These are phyloP conservation scores for Lates calcarifer DNA, from an alignment of 2,113 vertebrate species.

Conservation along the genomic window DNA sequence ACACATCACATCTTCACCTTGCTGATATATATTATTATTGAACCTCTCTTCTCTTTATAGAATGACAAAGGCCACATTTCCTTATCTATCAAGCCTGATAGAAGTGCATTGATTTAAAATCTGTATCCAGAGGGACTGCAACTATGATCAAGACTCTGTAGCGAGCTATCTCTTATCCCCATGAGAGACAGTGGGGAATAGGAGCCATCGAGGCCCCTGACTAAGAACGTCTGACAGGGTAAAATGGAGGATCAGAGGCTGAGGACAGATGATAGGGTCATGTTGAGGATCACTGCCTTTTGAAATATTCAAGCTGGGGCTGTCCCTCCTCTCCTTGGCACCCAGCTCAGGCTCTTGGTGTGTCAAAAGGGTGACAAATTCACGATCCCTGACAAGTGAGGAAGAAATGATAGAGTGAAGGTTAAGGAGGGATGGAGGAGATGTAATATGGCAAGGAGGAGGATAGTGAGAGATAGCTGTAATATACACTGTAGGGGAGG, in stretches of 20 bases:
- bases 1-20: slow-evolving; percentile 10
- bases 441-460: slow-evolving; percentile 17
- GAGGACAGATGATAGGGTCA: slow-evolving; percentile 63
- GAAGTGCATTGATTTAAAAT: slow-evolving; percentile 46
- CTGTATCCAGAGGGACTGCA: slow-evolving; percentile 14
- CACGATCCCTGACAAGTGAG: slow-evolving; percentile 46
- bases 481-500: neutral
- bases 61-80: slow-evolving; percentile 9
- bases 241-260: slow-evolving; percentile 59
- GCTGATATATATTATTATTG: neutral
- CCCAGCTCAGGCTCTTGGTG: slow-evolving; percentile 22
- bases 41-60: neutral
- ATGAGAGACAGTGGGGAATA: slow-evolving; percentile 49
- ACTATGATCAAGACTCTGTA: slow-evolving; percentile 43
- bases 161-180: slow-evolving; percentile 39
- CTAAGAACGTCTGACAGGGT: slow-evolving; percentile 60
- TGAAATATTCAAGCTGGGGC: slow-evolving; percentile 76
- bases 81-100: slow-evolving; percentile 14
- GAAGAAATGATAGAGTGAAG: slow-evolving; percentile 43
- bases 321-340: slow-evolving; percentile 35
- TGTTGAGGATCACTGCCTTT: slow-evolving; percentile 67
- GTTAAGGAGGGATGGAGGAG: slow-evolving; percentile 32
- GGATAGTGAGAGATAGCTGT: slow-evolving; percentile 6
- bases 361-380: slow-evolving; percentile 62
- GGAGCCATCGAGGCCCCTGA: slow-evolving; percentile 36